Evolutionary conservation across 1,140 invertebrate genomes (phyloP), one percentile per base, ranked within the genome.

Genomic region (Drosophila kanapiae): DNA sequence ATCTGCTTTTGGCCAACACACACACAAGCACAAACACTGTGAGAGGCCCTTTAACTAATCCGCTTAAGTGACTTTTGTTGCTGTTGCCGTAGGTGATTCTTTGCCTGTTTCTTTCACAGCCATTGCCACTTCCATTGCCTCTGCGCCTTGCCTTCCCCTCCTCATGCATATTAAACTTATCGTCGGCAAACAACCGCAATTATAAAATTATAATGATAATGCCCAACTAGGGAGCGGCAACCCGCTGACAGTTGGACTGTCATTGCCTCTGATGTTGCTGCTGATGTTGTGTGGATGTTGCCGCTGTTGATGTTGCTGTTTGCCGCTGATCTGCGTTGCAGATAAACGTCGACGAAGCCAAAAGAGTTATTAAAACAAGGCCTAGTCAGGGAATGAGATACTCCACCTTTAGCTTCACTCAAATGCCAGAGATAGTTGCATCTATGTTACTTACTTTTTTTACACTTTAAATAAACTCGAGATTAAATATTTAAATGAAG

Each of bases 191-290:
- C 85, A 85, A 90, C 78, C 85, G 85, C 85, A 90, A 90, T 90
- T 90, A 90, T 90, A 90, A 90, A 90, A 90, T 90, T 90, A 90
- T 90, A 90, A 90, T 90, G 85, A 90, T 90, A 90, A 90, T 90
- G 80, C 70, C 80, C 78, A 45, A 76, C 85, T 82, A 69, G 81
- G 78, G 85, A 90, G 81, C 75, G 74, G 74, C 78, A 84, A 77
- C 72, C 72, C 79, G 84, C 80, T 90, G 84, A 90, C 85, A 90
- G 84, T 90, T 70, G 69, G 74, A 80, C 76, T 88, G 85, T 85
- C 81, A 85, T 85, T 87, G 68, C 75, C 57, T 27, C n/a, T 63
- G 54, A 59, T 60, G 63, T 38, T 67, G 60, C 35, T 67, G 29
- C 16, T 47, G 48, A 31, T 51, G 27, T 49, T 49, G 47, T 48